phyloP scores from a whole-genome alignment of 2,797 vertebrate species.

The Notolabrus celidotus region DNA sequence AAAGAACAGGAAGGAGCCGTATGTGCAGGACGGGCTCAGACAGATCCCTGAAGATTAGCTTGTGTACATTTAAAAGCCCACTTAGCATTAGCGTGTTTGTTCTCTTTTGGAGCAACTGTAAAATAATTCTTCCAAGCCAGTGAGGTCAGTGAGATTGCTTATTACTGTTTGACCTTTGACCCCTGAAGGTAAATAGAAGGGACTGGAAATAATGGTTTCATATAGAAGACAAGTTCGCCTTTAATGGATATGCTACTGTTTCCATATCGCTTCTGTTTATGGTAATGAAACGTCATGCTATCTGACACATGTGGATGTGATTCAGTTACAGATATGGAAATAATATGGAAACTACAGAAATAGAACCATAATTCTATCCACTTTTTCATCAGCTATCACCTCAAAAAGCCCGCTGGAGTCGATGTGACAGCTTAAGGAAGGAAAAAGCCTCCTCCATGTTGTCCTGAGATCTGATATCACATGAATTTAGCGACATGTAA shows the following conservation, averaged over 20 bases:
- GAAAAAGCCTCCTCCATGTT: neutral
- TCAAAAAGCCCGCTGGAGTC: slow-evolving; percentile 27
- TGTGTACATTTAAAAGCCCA: slow-evolving; percentile 81
- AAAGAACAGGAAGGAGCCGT: slow-evolving; percentile 75
- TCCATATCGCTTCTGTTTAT: neutral
- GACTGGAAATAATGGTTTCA: slow-evolving; percentile 38
- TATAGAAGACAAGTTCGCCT: neutral
- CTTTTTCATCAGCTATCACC: slow-evolving; percentile 40
- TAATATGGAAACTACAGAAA: slow-evolving; percentile 24
- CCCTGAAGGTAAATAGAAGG: slow-evolving; percentile 32
- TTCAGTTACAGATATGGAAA: slow-evolving; percentile 30
- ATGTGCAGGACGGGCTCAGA: slow-evolving; percentile 72
- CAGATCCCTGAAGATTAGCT: slow-evolving; percentile 76
- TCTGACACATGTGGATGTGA: slow-evolving; percentile 27
- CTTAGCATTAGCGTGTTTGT: slow-evolving; percentile 54
- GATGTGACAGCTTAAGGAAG: too few species aligned
- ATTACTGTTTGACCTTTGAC: slow-evolving; percentile 67
- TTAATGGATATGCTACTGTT: slow-evolving; percentile 31
- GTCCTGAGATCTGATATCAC: slow-evolving; percentile 43
- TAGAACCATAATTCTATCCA: slow-evolving; percentile 32
- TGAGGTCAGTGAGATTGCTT: slow-evolving; percentile 59
- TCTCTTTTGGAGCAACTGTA: slow-evolving; percentile 46
- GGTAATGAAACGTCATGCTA: slow-evolving; percentile 31
- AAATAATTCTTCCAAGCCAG: slow-evolving; percentile 21
- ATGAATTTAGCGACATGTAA: slow-evolving; percentile 25